Conservation (phyloP, 2,888 invertebrate genomes). For the Lasioglossum oenotherae region DNA sequence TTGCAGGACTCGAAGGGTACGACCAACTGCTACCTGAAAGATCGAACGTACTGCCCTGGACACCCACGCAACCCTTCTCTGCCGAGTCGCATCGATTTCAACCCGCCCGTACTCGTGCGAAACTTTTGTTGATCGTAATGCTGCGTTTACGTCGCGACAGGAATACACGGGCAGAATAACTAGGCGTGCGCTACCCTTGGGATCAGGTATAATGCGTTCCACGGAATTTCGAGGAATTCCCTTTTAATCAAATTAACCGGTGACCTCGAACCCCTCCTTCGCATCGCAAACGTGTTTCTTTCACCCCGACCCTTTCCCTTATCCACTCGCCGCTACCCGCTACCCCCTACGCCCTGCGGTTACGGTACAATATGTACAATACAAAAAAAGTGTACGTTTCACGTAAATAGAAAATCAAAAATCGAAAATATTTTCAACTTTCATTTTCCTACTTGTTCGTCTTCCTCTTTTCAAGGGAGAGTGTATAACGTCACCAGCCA, state of each 20-base stretch:
- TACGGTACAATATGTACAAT: not conserved
- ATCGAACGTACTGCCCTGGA: constrained; percentile 62
- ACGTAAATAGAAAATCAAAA: not conserved
- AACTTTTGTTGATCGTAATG: constrained; percentile 59
- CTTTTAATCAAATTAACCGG: constrained; percentile 26
- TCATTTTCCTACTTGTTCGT: not conserved
- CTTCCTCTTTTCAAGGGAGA: not conserved
- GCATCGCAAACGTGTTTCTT: not conserved
- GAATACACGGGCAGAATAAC: constrained; percentile 21
- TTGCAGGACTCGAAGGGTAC: constrained; percentile 36
- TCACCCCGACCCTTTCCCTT: not conserved
- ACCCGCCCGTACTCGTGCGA: constrained; percentile 46
- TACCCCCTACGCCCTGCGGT: not conserved
- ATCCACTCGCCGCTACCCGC: not conserved
- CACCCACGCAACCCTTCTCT: constrained; percentile 70
- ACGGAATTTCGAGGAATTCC: constrained; percentile 29
- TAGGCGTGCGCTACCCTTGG: constrained; percentile 10
- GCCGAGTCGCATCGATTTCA: constrained; percentile 70
- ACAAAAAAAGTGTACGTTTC: not conserved
- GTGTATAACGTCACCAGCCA: not conserved
- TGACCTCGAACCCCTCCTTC: not conserved
- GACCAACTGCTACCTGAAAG: constrained; percentile 53
- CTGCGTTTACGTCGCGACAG: constrained; percentile 39
- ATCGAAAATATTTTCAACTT: not conserved
- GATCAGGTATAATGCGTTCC: constrained; percentile 9